Base-by-base conservation (phyloP, 2,888 invertebrate genomes). In the Anoncus sp. region DNA sequence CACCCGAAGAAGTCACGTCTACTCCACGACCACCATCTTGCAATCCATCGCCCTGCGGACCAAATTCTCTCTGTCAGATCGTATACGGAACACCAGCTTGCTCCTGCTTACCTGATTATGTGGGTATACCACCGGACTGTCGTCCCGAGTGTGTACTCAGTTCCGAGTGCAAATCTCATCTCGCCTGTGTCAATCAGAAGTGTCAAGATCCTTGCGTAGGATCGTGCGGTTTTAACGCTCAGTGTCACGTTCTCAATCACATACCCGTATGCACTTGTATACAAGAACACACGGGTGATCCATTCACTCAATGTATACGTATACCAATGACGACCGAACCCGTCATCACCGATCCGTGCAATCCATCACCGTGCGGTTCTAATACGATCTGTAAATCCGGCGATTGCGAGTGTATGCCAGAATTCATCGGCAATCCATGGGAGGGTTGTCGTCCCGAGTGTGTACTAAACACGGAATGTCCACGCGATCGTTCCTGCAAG, bases 181-280 rank as follows among this genome's bases (percentile, higher is more conserved):
- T 95, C 75, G 96, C 96, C 10, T 96, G 97, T 85, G 94, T 96
- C 45, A 94, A 95, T 86, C 95, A 95, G 87, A 96, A 94, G 91
- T 97, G 97, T 90, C 93, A 94, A 87, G 96, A 97, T 91, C 97
- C 97, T 27, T 97, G 97, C 82, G 94, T 95, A 14, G 96, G 96
- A 10, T 96, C 96, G 0, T 97, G 97, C 85, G 97, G 97, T 16
- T 92, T 95, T 16, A 95, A 96, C 87, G 96, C 96, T 5, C 94
- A 94, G 83, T 97, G 97, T 84, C 95, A 95, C 81, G 95, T 97
- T 7, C 90, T 95, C 27, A 96, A 96, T 88, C 97, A 97, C 89
- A 93, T 96, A 43, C 96, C 97, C n/a, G 94, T 96, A 49, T 96
- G 96, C 88, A 94, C 95, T 1, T 96, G 96, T 86, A 94, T 94